Evolutionary conservation across 2,797 vertebrate species (phyloP).

Genomic region (Potorous gilbertii): DNA sequence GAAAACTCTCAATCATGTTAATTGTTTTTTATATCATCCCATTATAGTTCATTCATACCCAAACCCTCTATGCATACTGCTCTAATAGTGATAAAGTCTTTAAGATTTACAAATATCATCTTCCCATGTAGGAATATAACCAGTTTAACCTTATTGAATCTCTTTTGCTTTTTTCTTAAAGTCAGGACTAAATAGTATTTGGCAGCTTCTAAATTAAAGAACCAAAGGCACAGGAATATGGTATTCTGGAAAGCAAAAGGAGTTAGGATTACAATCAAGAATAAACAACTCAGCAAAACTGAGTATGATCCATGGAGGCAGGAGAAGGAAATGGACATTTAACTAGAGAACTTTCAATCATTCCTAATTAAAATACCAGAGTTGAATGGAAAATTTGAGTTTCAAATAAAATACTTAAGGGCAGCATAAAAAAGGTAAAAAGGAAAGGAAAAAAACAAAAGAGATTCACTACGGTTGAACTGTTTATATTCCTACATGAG

Average conservation of each 20-base stretch:
- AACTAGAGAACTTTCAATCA: not conserved
- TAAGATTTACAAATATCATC: too few relatives aligned
- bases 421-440: not conserved
- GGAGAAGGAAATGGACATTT: not conserved
- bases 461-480: not conserved
- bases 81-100: too few relatives aligned
- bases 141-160: too few relatives aligned
- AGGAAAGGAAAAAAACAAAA: not conserved
- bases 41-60: too few relatives aligned
- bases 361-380: not conserved
- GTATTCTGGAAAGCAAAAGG: not conserved
- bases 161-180: too few relatives aligned
- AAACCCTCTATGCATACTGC: too few relatives aligned
- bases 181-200: not conserved
- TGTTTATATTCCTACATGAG: too few relatives aligned
- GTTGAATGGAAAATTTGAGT: not conserved
- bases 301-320: not conserved
- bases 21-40: too few relatives aligned
- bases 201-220: not conserved
- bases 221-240: not conserved
- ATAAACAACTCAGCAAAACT: not conserved
- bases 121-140: too few relatives aligned
- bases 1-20: not conserved
- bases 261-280: not conserved
- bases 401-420: not conserved